phyloP scores from a whole-genome alignment of 2,888 invertebrate genomes.

The Linnaemya tessellans region DNA sequence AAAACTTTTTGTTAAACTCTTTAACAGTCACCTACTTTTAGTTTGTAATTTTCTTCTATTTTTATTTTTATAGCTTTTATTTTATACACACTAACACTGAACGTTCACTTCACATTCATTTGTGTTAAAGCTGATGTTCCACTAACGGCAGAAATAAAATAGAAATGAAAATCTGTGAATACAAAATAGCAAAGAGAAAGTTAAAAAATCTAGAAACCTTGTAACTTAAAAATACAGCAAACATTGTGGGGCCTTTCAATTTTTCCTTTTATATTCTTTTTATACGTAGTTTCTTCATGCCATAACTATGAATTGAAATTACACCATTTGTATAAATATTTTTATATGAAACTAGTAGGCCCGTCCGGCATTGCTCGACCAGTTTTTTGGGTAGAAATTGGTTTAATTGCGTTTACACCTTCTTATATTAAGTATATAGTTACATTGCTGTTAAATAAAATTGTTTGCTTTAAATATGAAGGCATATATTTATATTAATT shows the following conservation, averaged over 20 bases:
- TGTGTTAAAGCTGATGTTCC: slow-evolving; percentile 53
- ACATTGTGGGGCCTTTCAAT: slow-evolving; percentile 57
- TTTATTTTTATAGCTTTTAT: background rate
- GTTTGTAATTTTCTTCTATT: slow-evolving; percentile 3
- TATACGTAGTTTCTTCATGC: slow-evolving; percentile 44
- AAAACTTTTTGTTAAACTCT: slow-evolving; percentile 46
- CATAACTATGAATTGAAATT: slow-evolving; percentile 16
- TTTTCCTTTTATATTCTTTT: slow-evolving; percentile 52
- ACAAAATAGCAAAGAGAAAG: slow-evolving; percentile 26
- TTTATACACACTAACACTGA: slow-evolving; percentile 23
- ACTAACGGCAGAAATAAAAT: slow-evolving; percentile 35
- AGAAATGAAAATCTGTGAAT: slow-evolving; percentile 40
- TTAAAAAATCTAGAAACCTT: slow-evolving; percentile 62
- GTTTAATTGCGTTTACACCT: no score
- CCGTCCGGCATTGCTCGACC: no score
- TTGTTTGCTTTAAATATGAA: no score
- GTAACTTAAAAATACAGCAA: slow-evolving; percentile 65
- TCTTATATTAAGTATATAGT: no score
- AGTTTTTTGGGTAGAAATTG: no score
- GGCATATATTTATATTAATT: no score
- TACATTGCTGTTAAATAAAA: no score
- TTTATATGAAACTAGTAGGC: background rate
- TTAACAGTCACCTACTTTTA: slow-evolving; percentile 42
- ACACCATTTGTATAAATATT: slow-evolving; percentile 46
- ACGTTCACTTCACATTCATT: slow-evolving; percentile 44